Base-by-base conservation (phyloP, 1,140 invertebrate genomes). In the Drosophila equinoxialis region DNA sequence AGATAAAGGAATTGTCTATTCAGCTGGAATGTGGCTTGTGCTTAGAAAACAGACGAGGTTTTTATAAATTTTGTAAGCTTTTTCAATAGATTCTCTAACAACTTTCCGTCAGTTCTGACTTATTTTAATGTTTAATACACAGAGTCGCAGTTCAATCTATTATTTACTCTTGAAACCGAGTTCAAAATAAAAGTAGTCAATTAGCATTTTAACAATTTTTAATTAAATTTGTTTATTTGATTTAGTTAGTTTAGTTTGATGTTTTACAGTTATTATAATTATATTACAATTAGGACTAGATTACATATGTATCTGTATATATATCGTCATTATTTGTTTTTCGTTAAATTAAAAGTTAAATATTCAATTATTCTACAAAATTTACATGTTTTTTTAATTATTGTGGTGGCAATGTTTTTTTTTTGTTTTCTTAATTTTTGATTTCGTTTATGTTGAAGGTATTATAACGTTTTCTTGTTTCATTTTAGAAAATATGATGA, bases 241-340 rank as follows among this genome's bases (percentile, higher is more conserved):
- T 80, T 67, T 69, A 62, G 61, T 81, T 62, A 57, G 17, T 64
- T 75, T 39, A 39, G 11, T 66, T 35, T 63, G 58, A 59, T 68
- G 71, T 78, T 72, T 71, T 87, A 87, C 84, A 89, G 51, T 80
- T 59, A 14, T 39, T 87, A 86, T 82, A 87, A 68, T 78, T 85
- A 89, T 77, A 79, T 87, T 87, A 87, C 63, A 87, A 77, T 87
- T 89, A 87, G 80, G 83, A 87, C 83, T 87, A 87, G 83, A 89
- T 77, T 87, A 87, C 76, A 76, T 85, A 78, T 85, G 70, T 57
- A 14, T 26, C 3, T 48, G 54, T 71, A 58, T 59, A 68, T 68
- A 80, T 69, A 75, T 68, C 70, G 75, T 76, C 75, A 71, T 77
- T 77, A 70, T 73, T 81, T 65, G 35, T 60, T 7, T 51, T 51